Evolutionary conservation across 2,888 invertebrate genomes (phyloP), one percentile per base, ranked within the genome.

Genomic region (Choreutis nemorana): DNA sequence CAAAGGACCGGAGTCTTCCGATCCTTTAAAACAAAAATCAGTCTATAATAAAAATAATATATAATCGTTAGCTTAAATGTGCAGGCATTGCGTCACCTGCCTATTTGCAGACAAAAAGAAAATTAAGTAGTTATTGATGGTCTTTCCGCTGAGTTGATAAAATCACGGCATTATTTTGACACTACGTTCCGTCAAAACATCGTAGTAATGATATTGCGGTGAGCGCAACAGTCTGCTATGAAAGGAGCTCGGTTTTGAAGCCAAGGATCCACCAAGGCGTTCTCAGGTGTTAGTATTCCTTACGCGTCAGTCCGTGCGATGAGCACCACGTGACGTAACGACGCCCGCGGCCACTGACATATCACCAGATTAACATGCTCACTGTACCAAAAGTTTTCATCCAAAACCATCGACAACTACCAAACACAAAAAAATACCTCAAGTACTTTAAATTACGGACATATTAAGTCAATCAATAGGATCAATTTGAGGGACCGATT

Each of bases 191-290:
- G n/a, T n/a, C n/a, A n/a, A n/a, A n/a, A n/a, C n/a, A n/a, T n/a
- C n/a, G 57, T 55, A 48, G 55, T 60, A 54, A 63, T 61, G 54
- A 54, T 56, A 26, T 14, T 10, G 54, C 56, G 62, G 55, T 54
- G 55, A 60, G 58, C 60, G 67, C 65, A 67, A 65, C 57, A 50
- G 58, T 55, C 54, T 46, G 55, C 68, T 77, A 65, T 61, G 77
- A 75, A 78, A 77, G 78, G 77, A 72, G 75, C 62, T 72, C 54
- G 63, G 73, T 75, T 78, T 78, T 77, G 75, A 77, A 78, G 78
- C 78, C 78, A 78, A 78, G 78, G 78, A 77, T 78, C 58, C 55
- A 67, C 64, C 73, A 73, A 75, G 77, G 75, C 64, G 71, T 61
- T 71, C 63, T 55, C 48, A 55, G 56, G 52, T 56, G 71, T 78